Evolutionary conservation across 1,140 invertebrate species (phyloP), one percentile per base, ranked within the genome.

Genomic region (Zaprionus ornatus): DNA sequence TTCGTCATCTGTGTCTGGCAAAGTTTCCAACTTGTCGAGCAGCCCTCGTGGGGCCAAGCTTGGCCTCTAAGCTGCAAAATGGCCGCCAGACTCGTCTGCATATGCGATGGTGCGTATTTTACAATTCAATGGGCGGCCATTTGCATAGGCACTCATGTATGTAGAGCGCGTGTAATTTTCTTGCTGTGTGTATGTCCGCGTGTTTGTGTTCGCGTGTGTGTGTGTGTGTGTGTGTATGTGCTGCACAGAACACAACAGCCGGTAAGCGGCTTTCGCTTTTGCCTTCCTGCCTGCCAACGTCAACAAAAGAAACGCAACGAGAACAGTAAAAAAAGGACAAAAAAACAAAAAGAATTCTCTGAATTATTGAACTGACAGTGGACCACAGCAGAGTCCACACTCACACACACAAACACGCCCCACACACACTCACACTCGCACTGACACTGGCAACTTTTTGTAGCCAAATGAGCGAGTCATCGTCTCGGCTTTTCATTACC

Each of bases 111-210:
- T 79, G 68, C 76, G 77, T 88, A 88, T 83, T 87, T 86, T 77
- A 88, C 84, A 83, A 88, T 86, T 88, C 80, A 86, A 86, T 88
- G 80, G 80, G 27, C 65, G 70, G 25, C 65, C 83, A 87, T 87
- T 86, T 82, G 83, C 79, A 87, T 86, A 79, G 76, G 76, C 75
- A 69, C 64, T 73, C 77, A 66, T 74, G 68, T 84, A 64, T 79
- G 79, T 67, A 72, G 40, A 64, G 73, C 35, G 66, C 60, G 69
- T 70, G 73, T 75, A 70, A 70, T 70, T 70, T 70, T 59, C 66
- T 63, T 32, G 23, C 19, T 4, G 4, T 57, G 4, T 57, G 15
- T 29, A 10, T 25, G 13, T 52, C 1, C 25, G 10, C 25, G 10
- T 19, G 9, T 52, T 12, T n/a, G n/a, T n/a, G n/a, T n/a, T n/a